A percentile compares a stretch with the other conserved stretches of the same genome.
Conservation (phyloP, 2,888 invertebrate species). For the Trichopoda pennipes region DNA sequence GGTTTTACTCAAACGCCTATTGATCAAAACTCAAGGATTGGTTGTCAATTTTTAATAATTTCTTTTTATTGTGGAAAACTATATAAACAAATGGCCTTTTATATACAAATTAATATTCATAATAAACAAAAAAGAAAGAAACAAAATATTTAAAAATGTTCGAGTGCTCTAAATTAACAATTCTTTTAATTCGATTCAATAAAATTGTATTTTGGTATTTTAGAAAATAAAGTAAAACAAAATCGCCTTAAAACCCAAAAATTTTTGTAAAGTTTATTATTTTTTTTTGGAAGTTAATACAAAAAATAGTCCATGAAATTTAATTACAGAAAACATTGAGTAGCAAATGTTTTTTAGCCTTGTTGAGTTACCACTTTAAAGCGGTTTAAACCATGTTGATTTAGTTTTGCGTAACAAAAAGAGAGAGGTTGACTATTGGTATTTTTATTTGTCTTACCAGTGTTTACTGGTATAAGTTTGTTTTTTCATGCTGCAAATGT, state of each 20-base stretch:
- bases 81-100: constrained; percentile 38
- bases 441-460: constrained; percentile 31
- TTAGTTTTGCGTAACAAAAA: constrained; percentile 9
- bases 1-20: neutral
- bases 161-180: constrained; percentile 4
- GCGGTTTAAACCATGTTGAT: constrained; percentile 33
- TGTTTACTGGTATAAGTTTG: constrained; percentile 37
- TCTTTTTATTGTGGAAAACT: constrained; percentile 33
- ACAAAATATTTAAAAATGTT: constrained; percentile 20
- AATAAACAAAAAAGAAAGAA: neutral
- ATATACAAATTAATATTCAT: constrained; percentile 30
- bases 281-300: constrained; percentile 15
- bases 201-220: constrained; percentile 36
- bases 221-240: constrained; percentile 31
- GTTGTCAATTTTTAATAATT: constrained; percentile 16
- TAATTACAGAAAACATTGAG: constrained; percentile 7
- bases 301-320: neutral
- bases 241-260: constrained; percentile 14
- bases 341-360: constrained; percentile 31
- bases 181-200: constrained; percentile 12
- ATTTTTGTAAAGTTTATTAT: constrained; percentile 25
- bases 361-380: constrained; percentile 41
- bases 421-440: constrained; percentile 18
- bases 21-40: constrained; percentile 16
- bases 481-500: constrained; percentile 34